Base-by-base conservation (phyloP, 2,888 invertebrate genomes). In the Epistrophella euchroma region DNA sequence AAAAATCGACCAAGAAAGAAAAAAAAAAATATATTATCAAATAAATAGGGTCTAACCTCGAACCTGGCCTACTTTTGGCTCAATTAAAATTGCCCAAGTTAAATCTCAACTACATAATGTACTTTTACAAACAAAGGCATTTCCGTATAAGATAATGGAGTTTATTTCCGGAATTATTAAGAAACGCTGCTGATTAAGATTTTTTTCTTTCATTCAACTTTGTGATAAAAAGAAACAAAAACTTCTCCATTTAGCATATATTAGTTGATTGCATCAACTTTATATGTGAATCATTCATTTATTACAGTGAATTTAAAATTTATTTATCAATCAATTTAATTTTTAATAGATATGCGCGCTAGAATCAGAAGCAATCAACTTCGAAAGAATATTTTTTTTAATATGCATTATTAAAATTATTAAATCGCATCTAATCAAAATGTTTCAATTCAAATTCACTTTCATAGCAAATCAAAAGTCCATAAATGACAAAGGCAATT, bases 361-460 rank as follows among this genome's bases (percentile, higher is more conserved):
- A 62, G 11, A 55, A 35, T n/a, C 19, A 25, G 45, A 17, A 22
- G 11, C 32, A 19, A 17, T 73, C 60, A 60, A 60, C 17, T 60
- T 35, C 13, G 50, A 73, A 35, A n/a, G 64, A 72, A 60, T 66
- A 72, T 76, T 40, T n/a, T 35, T 11, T 35, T 2, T 35, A 10
- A 35, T 25, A 32, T 17, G 4, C 5, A 35, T 35, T 52, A 83
- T 78, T 62, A 66, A 78, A 76, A 70, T 45, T 55, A 74, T 74
- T 79, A 78, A 84, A 79, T 84, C 74, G 58, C 10, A 40, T 71
- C 25, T 74, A 84, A 79, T 84, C 70, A 66, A 64, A 84, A 58
- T 68, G 9, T 62, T 62, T 62, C 55, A 55, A 83, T 15, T 62
- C 37, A 47, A 68, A 43, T 58, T 60, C 43, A 52, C 56, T 71